Conservation (phyloP, 2,888 invertebrate species). For the Ectemnius lituratus region DNA sequence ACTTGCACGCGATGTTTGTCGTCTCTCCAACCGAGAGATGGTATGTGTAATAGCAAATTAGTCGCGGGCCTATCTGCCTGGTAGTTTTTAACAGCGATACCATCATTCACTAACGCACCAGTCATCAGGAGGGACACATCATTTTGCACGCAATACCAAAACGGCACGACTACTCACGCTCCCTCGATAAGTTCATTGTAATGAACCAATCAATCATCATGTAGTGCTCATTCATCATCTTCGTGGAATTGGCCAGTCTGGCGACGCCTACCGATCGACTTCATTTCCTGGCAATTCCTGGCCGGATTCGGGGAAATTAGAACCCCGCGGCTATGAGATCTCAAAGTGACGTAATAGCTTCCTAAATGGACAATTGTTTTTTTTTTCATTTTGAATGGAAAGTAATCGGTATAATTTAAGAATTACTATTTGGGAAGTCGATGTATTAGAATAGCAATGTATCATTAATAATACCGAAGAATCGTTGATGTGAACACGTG, state of each 20-base stretch:
- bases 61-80: constrained; percentile 4
- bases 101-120: constrained; percentile 39
- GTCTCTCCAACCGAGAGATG: constrained; percentile 6
- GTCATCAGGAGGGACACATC: constrained; percentile 12
- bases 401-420: too few species aligned
- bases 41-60: constrained; percentile 18
- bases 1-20: constrained; percentile 46
- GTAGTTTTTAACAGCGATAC: too few species aligned
- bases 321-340: not conserved
- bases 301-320: not conserved
- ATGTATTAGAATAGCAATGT: not conserved
- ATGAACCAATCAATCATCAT: not conserved
- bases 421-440: not conserved
- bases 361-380: not conserved
- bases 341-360: not conserved
- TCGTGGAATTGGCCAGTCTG: not conserved
- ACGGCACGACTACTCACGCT: constrained; percentile 22
- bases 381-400: too few species aligned
- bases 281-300: constrained; percentile 3
- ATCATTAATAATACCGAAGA: not conserved
- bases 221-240: too few species aligned
- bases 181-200: constrained; percentile 17
- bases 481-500: constrained; percentile 10
- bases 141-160: constrained; percentile 32
- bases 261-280: not conserved